Percentiles rank a stretch among this genome's conserved stretches.
Conservation (phyloP, 2,797 vertebrate species). For the Sebastes itinus region DNA sequence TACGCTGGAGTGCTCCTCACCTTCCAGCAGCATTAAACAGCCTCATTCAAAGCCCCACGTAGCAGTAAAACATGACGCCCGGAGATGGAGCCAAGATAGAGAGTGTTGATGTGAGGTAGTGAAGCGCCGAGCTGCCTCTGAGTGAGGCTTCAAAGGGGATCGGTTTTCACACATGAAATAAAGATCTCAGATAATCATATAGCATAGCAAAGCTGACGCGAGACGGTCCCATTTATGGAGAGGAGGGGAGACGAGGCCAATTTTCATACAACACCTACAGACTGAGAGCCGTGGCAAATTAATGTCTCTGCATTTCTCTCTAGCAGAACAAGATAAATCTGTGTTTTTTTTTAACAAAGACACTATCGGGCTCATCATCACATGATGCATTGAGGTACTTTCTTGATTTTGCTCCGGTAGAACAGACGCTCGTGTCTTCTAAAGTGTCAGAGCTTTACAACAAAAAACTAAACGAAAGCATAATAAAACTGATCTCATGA, state of each 20-base stretch:
- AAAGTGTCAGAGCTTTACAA: constrained; percentile 32
- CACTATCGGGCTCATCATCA: constrained; percentile 10
- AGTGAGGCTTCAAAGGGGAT: constrained; percentile 78
- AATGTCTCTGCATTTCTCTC: constrained; percentile 43
- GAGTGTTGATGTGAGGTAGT: constrained; percentile 75
- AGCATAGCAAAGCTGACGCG: constrained; percentile 61
- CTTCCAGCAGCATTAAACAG: constrained; percentile 63
- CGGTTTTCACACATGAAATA: constrained; percentile 79
- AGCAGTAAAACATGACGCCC: constrained; percentile 72
- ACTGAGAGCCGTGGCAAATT: constrained; percentile 45
- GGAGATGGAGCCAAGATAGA: constrained; percentile 76
- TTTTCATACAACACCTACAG: constrained; percentile 61
- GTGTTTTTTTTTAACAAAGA: constrained; percentile 13
- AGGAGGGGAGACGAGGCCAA: constrained; percentile 44
- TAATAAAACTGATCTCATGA: constrained; percentile 29
- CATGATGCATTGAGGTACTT: constrained; percentile 28
- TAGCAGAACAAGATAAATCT: constrained; percentile 43
- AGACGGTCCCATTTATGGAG: constrained; percentile 54
- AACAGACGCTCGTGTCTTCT: constrained; percentile 11
- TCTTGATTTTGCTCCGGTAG: constrained; percentile 27
- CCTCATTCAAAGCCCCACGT: constrained; percentile 53
- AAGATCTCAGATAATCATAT: constrained; percentile 80
- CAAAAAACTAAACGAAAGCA: constrained; percentile 19
- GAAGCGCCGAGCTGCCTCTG: constrained; percentile 58
- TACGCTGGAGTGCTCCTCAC: constrained; percentile 43